Evolutionary conservation across 2,888 invertebrate species (phyloP).

Genomic region (Agonum fuliginosum): DNA sequence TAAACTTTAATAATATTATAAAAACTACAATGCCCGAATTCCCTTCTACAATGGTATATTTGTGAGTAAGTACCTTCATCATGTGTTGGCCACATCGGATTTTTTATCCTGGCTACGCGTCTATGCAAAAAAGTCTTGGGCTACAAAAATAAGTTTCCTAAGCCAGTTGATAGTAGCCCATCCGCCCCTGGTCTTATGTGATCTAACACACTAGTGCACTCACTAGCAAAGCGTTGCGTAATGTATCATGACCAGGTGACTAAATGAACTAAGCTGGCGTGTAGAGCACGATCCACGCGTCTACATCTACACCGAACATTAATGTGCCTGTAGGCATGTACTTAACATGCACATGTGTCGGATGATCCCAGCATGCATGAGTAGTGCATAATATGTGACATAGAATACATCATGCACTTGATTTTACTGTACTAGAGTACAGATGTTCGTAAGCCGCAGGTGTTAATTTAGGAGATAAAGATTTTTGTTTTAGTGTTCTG

Average conservation of each 20-base stretch:
- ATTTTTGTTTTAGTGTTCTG: not conserved
- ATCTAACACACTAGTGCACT: too few species aligned
- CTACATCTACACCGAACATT: constrained; percentile 3
- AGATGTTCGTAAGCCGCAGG: constrained; percentile 10
- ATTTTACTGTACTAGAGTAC: not conserved
- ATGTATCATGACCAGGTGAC: not conserved
- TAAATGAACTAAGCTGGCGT: constrained; percentile 6
- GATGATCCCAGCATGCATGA: constrained; percentile 28
- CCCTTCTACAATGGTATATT: too few species aligned
- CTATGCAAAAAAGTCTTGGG: too few species aligned
- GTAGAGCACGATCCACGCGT: not conserved
- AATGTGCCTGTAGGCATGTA: constrained; percentile 14
- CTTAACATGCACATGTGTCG: constrained; percentile 22
- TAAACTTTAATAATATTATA: too few species aligned
- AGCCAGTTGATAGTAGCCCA: too few species aligned
- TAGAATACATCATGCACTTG: constrained; percentile 1
- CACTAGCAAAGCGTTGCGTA: not conserved
- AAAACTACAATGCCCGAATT: too few species aligned
- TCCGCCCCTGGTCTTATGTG: too few species aligned
- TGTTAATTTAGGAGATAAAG: not conserved
- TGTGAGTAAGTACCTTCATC: too few species aligned
- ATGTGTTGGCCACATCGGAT: too few species aligned
- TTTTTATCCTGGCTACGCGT: too few species aligned
- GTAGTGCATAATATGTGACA: constrained; percentile 1
- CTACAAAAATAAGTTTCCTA: too few species aligned